Conservation (phyloP, 2,113 vertebrate species). For the Solea senegalensis region DNA sequence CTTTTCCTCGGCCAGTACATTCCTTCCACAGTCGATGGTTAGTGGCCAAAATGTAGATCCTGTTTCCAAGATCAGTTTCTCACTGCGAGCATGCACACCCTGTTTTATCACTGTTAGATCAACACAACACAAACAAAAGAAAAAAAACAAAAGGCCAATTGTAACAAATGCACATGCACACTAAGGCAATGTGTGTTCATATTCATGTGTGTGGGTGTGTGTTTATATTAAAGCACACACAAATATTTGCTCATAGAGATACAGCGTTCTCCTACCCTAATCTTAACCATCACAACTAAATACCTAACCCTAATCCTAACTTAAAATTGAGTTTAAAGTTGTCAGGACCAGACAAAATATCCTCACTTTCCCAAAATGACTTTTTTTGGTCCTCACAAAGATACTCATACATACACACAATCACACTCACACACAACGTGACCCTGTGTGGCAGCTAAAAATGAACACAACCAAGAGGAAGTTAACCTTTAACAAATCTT, state of each 20-base stretch:
- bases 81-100: not conserved
- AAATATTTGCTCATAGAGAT: too few species aligned
- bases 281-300: too few species aligned
- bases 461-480: constrained; percentile 57
- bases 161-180: not conserved
- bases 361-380: too few species aligned
- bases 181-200: not conserved
- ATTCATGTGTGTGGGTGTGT: not conserved
- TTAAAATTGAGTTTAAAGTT: too few species aligned
- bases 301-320: too few species aligned
- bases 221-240: not conserved
- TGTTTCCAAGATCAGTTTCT: constrained; percentile 10
- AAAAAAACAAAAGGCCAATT: not conserved
- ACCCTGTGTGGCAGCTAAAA: constrained; percentile 52
- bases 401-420: not conserved
- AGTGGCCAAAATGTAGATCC: not conserved
- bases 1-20: not conserved
- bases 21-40: constrained; percentile 2
- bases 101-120: constrained; percentile 2
- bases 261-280: too few species aligned
- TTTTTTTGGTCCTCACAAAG: too few species aligned
- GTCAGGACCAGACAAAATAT: too few species aligned
- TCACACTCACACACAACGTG: constrained; percentile 17
- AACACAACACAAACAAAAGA: not conserved
- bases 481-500: constrained; percentile 60